These are phyloP conservation scores for Puma concolor DNA, from an alignment of 2,113 vertebrate genomes.

Conservation along the genomic window DNA sequence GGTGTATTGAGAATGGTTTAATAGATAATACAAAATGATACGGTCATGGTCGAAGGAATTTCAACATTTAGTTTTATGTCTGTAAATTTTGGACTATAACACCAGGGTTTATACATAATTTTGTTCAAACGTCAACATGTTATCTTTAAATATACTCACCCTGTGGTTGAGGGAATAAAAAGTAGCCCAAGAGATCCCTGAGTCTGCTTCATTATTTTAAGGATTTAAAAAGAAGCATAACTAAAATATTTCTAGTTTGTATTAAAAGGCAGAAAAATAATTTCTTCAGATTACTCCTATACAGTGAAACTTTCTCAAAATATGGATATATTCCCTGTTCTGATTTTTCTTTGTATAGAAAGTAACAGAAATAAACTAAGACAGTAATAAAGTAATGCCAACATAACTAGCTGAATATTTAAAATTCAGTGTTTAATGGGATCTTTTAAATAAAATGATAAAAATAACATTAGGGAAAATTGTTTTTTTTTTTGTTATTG, in stretches of 20 bases:
- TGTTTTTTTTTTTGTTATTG: neutral
- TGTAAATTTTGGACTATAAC: conserved; percentile 73
- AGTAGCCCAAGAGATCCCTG: conserved; percentile 20
- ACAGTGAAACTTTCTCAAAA: neutral
- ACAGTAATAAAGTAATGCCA: neutral
- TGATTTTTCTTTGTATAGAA: neutral
- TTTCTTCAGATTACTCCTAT: neutral
- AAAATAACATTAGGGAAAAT: neutral
- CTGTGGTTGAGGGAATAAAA: conserved; percentile 10
- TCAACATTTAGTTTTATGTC: conserved; percentile 74
- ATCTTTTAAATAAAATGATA: neutral
- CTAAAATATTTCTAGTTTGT: conserved; percentile 61
- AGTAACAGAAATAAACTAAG: neutral
- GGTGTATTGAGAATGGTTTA: conserved; percentile 53
- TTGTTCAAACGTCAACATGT: conserved; percentile 77
- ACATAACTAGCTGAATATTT: neutral
- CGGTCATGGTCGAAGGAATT: conserved; percentile 78
- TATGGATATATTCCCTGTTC: neutral
- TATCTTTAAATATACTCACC: conserved; percentile 48
- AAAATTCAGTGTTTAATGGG: neutral
- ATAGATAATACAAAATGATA: conserved; percentile 77
- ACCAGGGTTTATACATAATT: conserved; percentile 73
- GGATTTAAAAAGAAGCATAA: conserved; percentile 49
- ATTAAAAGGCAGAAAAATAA: conserved; percentile 45
- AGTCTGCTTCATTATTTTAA: conserved; percentile 62